phyloP scores from a whole-genome alignment of 2,113 vertebrate species.

The Xenopus laevis region DNA sequence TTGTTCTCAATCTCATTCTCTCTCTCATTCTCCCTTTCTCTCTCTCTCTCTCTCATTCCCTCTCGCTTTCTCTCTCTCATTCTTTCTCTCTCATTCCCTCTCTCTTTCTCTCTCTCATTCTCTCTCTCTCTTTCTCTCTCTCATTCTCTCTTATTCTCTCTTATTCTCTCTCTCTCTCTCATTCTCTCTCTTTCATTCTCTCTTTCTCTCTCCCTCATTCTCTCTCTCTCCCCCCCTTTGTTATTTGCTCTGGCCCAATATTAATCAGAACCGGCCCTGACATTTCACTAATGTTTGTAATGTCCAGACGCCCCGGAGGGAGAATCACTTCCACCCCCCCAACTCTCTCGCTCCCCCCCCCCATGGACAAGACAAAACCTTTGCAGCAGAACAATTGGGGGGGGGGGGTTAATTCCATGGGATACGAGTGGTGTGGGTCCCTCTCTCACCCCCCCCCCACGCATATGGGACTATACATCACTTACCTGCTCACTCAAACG shows the following conservation, averaged over 20 bases:
- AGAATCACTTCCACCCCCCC: neutral
- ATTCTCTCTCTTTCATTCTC: neutral
- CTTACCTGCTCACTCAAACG: no score
- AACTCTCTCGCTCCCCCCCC: neutral
- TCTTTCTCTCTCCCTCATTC: neutral
- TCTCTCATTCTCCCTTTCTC: no score
- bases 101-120: neutral
- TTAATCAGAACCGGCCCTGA: constrained; percentile 31
- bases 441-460: no score
- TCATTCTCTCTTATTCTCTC: no score
- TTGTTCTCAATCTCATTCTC: no score
- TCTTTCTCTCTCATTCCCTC: constrained; percentile 3
- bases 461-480: no score
- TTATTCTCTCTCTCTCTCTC: no score
- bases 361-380: neutral
- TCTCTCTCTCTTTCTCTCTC: no score
- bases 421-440: no score
- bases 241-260: constrained; percentile 24
- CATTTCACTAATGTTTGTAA: constrained; percentile 26
- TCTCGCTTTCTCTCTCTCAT: neutral
- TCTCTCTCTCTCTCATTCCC: no score
- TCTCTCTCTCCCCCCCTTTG: neutral
- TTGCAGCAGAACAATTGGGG: no score
- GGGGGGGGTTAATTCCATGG: no score
- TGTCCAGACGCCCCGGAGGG: constrained; percentile 3